Evolutionary conservation across 2,888 invertebrate species (phyloP).

Genomic region (Yponomeuta cagnagella): DNA sequence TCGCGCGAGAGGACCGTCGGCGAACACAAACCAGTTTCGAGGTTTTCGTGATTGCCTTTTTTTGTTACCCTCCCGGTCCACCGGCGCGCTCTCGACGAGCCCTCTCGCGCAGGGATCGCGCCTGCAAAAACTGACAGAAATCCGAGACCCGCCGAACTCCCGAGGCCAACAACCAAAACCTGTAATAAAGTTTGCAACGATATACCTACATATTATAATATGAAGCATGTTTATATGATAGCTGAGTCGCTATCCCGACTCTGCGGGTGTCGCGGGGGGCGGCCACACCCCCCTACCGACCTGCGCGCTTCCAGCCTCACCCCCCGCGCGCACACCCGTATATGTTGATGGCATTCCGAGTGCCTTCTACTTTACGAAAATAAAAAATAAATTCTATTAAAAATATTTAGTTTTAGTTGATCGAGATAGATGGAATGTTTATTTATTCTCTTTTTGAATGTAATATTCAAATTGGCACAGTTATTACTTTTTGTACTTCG

Average conservation of each 20-base stretch:
- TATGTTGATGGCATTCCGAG: constrained; percentile 29
- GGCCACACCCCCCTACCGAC: constrained; percentile 33
- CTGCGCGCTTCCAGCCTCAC: constrained; percentile 50
- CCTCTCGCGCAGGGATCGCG: constrained; percentile 30
- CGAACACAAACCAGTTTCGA: constrained; percentile 50
- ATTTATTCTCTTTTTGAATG: constrained; percentile 72
- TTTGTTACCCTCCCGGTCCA: constrained; percentile 40
- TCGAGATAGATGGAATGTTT: constrained; percentile 71
- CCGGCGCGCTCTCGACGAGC: constrained; percentile 36
- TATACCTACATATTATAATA: constrained; percentile 46
- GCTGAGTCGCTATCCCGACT: constrained; percentile 16
- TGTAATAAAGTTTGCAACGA: constrained; percentile 50
- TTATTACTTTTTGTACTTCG: constrained; percentile 71
- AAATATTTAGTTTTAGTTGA: constrained; percentile 72
- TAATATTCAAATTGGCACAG: constrained; percentile 70
- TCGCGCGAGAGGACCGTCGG: constrained; percentile 52
- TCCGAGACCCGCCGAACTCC: constrained; percentile 50
- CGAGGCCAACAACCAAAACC: constrained; percentile 33
- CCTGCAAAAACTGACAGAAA: constrained; percentile 48
- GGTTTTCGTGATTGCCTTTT: constrained; percentile 68
- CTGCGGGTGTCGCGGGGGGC: constrained; percentile 29
- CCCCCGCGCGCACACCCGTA: constrained; percentile 28
- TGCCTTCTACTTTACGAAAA: constrained; percentile 68
- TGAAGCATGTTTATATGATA: constrained; percentile 42
- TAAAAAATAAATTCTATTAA: constrained; percentile 58